A percentile compares a stretch with the other conserved stretches of the same genome.
Conservation (phyloP, 1,140 invertebrate genomes). For the Cepaea nemoralis region DNA sequence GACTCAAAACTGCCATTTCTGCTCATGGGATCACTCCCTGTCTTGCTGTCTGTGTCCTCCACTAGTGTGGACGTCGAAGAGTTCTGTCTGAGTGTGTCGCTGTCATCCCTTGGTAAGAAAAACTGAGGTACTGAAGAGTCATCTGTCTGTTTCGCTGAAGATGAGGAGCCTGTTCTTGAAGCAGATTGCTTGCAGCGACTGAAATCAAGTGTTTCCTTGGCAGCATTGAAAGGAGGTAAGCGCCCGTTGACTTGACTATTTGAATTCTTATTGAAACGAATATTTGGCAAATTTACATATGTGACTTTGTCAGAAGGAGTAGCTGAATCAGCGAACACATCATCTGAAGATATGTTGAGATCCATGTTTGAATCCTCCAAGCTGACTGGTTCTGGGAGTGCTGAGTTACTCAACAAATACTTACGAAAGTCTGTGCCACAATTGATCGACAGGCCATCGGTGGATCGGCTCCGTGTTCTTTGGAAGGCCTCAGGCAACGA, state of each 20-base stretch:
- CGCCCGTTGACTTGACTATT: not conserved
- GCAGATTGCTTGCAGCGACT: not conserved
- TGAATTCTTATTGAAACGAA: not conserved
- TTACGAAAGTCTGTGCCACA: not conserved
- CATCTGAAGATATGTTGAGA: constrained; percentile 47
- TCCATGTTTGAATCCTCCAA: constrained; percentile 37
- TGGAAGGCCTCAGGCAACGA: not conserved
- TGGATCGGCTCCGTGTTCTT: constrained; percentile 12
- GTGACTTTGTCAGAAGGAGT: constrained; percentile 45
- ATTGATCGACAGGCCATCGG: constrained; percentile 2
- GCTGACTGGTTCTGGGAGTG: not conserved
- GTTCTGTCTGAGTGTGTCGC: constrained; percentile 32
- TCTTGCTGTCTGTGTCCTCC: constrained; percentile 12
- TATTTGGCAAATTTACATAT: constrained; percentile 45
- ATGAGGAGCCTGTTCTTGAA: not conserved
- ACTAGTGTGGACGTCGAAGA: constrained; percentile 48
- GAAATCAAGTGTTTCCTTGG: not conserved
- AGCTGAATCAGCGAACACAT: constrained; percentile 49
- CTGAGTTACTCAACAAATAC: not conserved
- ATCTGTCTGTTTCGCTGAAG: not conserved
- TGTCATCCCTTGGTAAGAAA: constrained; percentile 16
- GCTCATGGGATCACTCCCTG: constrained; percentile 14
- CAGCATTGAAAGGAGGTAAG: constrained; percentile 20
- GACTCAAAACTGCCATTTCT: constrained; percentile 33
- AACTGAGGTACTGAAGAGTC: not conserved